Base-by-base conservation (phyloP, 1,140 invertebrate species). In the Bilobella aurantiaca region DNA sequence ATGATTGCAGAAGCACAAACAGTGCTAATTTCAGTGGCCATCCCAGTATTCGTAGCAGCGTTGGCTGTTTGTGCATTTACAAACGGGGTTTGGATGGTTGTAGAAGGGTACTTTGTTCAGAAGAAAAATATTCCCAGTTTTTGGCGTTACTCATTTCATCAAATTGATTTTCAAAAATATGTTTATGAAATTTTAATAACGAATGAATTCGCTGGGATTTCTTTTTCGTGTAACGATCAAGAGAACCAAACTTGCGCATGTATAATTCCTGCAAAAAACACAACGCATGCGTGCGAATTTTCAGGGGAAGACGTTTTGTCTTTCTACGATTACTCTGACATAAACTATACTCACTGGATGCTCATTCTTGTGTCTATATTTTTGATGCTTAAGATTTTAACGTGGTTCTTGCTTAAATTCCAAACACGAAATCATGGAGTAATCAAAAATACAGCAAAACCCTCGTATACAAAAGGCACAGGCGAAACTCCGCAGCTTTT, bases 1-100 rank as follows among this genome's bases (percentile, higher is more conserved):
- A 59, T 59, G 58, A 29, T 59, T 23, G 16, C 58, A 12, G 58
- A 59, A 23, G 14, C 58, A 3, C 58, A 59, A 59, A 59, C 58
- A 3, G 14, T 59, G 28, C 16, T 59, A 5, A 59, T 59, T 29
- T 59, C 58, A 12, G 27, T 59, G 3, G 16, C 5, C 3, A 16
- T 16, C 16, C 58, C 27, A 16, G 8, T 27, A 5, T 29, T 59
- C 30, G 27, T 59, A 12, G 58, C 58, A n/a, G 58, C 58, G 14
- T 5, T 59, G 27, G 58, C 58, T 12, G 31, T 59, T 12, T 12
- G 23, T 3, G 58, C 58, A 8, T 59, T 59, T 32, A 23, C 58
- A 23, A 59, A 59, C 21, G 58, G 16, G 14, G 8, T 59, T 29
- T 59, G 58, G 58, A 29, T 59, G 58, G 5, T 59, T 59, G 58